Percentiles rank a stretch among this genome's conserved stretches.
phyloP scores from a whole-genome alignment of 2,113 vertebrate species.

The Nansenia antarctica region DNA sequence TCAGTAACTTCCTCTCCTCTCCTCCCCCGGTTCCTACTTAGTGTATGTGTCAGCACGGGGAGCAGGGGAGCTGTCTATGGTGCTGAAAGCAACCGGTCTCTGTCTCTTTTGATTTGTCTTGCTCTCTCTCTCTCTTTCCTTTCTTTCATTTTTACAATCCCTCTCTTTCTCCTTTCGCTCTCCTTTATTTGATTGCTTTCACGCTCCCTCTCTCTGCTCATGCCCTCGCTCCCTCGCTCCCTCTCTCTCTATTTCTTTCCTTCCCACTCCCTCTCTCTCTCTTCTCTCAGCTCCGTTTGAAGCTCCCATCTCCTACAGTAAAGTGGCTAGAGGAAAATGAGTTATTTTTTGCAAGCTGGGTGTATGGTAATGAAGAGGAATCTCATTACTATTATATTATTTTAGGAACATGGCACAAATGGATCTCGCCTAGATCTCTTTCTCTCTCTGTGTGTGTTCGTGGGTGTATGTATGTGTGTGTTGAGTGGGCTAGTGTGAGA shows the following conservation, averaged over 20 bases:
- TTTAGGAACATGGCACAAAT: too few relatives aligned
- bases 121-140: neutral
- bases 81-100: conserved; percentile 55
- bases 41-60: neutral
- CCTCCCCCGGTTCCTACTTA: too few relatives aligned
- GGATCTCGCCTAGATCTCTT: too few relatives aligned
- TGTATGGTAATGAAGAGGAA: too few relatives aligned
- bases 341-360: too few relatives aligned
- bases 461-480: too few relatives aligned
- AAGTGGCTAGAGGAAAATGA: too few relatives aligned
- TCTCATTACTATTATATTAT: too few relatives aligned
- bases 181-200: neutral
- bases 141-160: neutral
- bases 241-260: neutral
- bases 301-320: neutral
- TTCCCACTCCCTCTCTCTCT: neutral
- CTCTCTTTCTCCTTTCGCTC: neutral
- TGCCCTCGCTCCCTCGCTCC: neutral
- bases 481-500: too few relatives aligned
- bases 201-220: neutral
- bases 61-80: conserved; percentile 55
- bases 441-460: too few relatives aligned
- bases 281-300: neutral
- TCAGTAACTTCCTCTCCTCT: too few relatives aligned
- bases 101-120: conserved; percentile 2